Evolutionary conservation across 1,140 invertebrate species (phyloP), one percentile per base, ranked within the genome.

Genomic region (Diorhabda elongata): DNA sequence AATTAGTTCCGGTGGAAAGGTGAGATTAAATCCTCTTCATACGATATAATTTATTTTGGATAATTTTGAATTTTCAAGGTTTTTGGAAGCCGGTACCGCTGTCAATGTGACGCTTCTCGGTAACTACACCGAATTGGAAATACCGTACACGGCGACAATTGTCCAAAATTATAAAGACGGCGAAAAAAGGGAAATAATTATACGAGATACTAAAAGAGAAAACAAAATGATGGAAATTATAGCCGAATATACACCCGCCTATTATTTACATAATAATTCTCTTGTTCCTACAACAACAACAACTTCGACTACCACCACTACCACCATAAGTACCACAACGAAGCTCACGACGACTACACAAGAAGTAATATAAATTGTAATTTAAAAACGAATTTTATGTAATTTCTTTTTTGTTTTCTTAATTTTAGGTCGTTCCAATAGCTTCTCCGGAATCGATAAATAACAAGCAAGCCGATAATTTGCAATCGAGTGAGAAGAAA

Each of bases 271-370:
- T 52, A 93, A 94, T 78, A 87, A 87, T 66, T 90, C 86, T 11
- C 77, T 91, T 5, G 90, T 93, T 5, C 91, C 92, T 9, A 92
- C 90, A 2, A 93, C 91, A 0, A 87, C 88, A 0, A 86, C 89
- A 0, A 89, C 90, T 3, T 89, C 90, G 0, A 89, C 89, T 0
- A 91, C 90, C 4, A 91, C 88, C 0, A 87, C 89, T 0, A 87
- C 87, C 0, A 89, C 87, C 0, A 87, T 87, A 4, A 87, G 87
- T 0, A 86, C 85, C 2, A 77, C 83, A 76, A 90, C 87, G 0
- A 87, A 85, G 0, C 88, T 86, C 1, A 88, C 86, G 1, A 66
- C 73, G n/a, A 77, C 83, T 78, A 75, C 82, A 67, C 77, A 83
- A 69, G 77, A 84, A 43, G 80, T 81, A 2, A 76, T 73, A 4